Evolutionary conservation across 2,113 vertebrate genomes (phyloP).

Genomic region (Corapipo altera): DNA sequence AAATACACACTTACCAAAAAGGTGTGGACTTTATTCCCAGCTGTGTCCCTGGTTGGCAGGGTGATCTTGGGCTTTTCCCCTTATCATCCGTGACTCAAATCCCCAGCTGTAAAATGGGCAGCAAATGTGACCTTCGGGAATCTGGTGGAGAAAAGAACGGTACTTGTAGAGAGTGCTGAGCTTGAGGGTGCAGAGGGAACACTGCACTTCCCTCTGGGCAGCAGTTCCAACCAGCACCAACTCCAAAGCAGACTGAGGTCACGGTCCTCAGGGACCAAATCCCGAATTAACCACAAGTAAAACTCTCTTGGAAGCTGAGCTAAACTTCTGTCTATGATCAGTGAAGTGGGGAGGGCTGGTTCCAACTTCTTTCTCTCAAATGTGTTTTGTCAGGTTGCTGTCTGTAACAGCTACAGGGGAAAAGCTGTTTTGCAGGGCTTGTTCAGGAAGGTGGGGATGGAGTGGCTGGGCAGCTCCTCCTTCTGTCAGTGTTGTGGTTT

Average conservation of each 20-base stretch:
- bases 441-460: background rate
- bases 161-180: background rate
- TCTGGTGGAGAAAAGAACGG: background rate
- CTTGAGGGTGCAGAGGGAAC: background rate
- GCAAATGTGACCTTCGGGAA: background rate
- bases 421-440: background rate
- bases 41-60: background rate
- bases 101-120: slow-evolving; percentile 7
- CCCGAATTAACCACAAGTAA: background rate
- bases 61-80: background rate
- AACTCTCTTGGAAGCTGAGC: fast-evolving
- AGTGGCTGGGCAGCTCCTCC: background rate
- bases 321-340: background rate
- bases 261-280: background rate
- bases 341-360: background rate
- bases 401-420: background rate
- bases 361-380: background rate
- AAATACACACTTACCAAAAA: background rate
- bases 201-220: background rate
- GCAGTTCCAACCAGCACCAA: fast-evolving
- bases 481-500: background rate
- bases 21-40: background rate
- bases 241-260: background rate
- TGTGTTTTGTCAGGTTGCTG: background rate
- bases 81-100: background rate